Base-by-base conservation (phyloP, 2,797 vertebrate genomes). In the Avahi laniger region DNA sequence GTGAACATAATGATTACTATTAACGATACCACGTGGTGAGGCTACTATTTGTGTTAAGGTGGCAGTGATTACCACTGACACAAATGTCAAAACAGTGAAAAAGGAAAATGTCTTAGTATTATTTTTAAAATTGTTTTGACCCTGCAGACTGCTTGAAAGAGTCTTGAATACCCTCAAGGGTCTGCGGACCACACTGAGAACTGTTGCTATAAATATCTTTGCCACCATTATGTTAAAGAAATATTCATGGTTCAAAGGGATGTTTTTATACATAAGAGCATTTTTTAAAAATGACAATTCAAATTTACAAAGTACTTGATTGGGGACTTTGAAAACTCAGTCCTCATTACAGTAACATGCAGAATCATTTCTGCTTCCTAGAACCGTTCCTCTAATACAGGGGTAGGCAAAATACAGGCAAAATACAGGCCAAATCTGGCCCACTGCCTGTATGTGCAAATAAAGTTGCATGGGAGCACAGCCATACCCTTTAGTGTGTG, bases 401-500 rank as follows among this genome's bases (percentile, higher is more conserved):
- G 30, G 43, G 54, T 15, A 52, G 20, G 73, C 20, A 48, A 33
- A 17, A 35, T 9, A 54, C 0, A 52, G 20, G 73, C 20, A 48
- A 33, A 17, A 35, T 9, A 54, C 0, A 0, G 43, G 65, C 17
- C 86, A 52, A 18, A 20, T 6, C 33, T 1, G 0, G 90, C 24
- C 59, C 14, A 0, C n/a, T 1, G 30, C 28, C 48, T 35, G 12
- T 33, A 24, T 41, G 1, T 75, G 46, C 46, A 81, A 70, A 52
- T 35, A 6, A 73, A 70, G 67, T 33, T 87, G 52, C 33, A 33
- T 2, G 33, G 14, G 30, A 5, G 75, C 65, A 24, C 22, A 6
- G 94, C 0, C 69, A 75, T 0, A 2, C 4, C 3, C 6, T 4
- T 6, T 18, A 20, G 4, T 7, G 35, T 12, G 2, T 4, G 8